These are phyloP conservation scores for Silvanus unidentatus DNA, from an alignment of 2,888 invertebrate species.

Conservation along the genomic window DNA sequence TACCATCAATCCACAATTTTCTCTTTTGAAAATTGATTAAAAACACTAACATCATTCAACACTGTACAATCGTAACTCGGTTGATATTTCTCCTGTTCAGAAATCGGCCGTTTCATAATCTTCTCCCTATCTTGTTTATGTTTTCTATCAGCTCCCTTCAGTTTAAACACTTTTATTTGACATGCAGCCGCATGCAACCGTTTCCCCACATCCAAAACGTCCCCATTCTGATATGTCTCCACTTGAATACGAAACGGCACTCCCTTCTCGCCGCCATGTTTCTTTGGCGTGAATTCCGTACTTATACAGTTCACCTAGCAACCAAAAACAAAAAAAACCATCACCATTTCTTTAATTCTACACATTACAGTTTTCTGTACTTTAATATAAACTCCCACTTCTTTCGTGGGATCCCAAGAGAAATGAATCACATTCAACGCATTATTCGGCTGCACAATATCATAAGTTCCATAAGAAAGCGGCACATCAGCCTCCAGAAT, in stretches of 20 bases:
- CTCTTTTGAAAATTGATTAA: neutral
- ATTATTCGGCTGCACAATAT: constrained; percentile 68
- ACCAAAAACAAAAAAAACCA: too few relatives aligned
- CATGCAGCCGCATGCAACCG: constrained; percentile 92
- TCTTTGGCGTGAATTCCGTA: constrained; percentile 95
- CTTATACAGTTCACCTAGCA: constrained; percentile 92
- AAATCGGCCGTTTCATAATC: constrained; percentile 74
- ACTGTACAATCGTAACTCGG: constrained; percentile 95
- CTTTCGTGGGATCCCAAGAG: constrained; percentile 93
- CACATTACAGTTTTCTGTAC: too few relatives aligned
- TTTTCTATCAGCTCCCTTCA: constrained; percentile 94
- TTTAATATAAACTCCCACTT: constrained; percentile 91
- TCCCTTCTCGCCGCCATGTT: constrained; percentile 97
- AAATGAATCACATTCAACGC: constrained; percentile 80
- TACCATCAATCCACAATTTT: neutral
- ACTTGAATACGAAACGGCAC: constrained; percentile 95
- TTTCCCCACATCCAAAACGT: constrained; percentile 46
- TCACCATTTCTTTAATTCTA: too few relatives aligned
- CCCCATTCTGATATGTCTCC: constrained; percentile 71
- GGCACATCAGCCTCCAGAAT: constrained; percentile 91
- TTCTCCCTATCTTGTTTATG: constrained; percentile 96
- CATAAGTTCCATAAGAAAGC: constrained; percentile 83
- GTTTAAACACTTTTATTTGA: constrained; percentile 89
- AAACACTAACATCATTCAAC: constrained; percentile 72
- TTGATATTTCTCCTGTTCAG: constrained; percentile 88